Conservation (phyloP, 1,140 invertebrate genomes). For the Chrysomallon squamiferum region DNA sequence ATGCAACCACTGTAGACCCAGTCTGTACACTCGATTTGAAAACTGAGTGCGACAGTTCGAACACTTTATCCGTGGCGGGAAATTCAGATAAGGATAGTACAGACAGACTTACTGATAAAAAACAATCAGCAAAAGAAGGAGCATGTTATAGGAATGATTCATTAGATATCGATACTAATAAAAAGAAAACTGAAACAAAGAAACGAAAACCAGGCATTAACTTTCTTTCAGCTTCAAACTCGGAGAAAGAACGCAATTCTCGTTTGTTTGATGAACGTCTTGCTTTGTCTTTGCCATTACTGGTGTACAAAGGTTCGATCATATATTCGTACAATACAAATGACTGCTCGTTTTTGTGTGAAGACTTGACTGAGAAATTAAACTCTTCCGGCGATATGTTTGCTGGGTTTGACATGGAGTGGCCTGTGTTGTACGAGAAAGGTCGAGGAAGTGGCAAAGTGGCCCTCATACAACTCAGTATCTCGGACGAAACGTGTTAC, state of each 20-base stretch:
- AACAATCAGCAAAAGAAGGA: not conserved
- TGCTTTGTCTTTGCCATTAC: slow-evolving; percentile 8
- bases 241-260: not conserved
- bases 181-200: not conserved
- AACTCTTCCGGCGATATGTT: not conserved
- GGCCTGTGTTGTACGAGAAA: slow-evolving; percentile 16
- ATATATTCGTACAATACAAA: slow-evolving; percentile 16
- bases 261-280: slow-evolving; percentile 7
- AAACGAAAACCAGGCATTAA: not conserved
- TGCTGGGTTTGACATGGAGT: slow-evolving; percentile 30
- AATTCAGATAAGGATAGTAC: not conserved
- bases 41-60: too few relatives aligned
- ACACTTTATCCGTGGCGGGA: too few relatives aligned
- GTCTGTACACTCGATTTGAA: not conserved
- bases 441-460: slow-evolving; percentile 8
- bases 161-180: not conserved
- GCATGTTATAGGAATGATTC: too few relatives aligned
- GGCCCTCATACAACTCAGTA: slow-evolving; percentile 21
- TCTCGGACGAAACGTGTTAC: slow-evolving; percentile 19
- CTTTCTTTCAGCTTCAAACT: not conserved
- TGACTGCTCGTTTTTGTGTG: slow-evolving; percentile 22
- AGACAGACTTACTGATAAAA: not conserved
- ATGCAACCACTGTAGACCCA: not conserved
- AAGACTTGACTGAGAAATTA: slow-evolving; percentile 7
- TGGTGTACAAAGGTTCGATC: slow-evolving; percentile 10